A percentile compares a stretch with the other conserved stretches of the same genome.
phyloP scores from a whole-genome alignment of 2,797 vertebrate genomes.

The Synaphobranchus kaupii region DNA sequence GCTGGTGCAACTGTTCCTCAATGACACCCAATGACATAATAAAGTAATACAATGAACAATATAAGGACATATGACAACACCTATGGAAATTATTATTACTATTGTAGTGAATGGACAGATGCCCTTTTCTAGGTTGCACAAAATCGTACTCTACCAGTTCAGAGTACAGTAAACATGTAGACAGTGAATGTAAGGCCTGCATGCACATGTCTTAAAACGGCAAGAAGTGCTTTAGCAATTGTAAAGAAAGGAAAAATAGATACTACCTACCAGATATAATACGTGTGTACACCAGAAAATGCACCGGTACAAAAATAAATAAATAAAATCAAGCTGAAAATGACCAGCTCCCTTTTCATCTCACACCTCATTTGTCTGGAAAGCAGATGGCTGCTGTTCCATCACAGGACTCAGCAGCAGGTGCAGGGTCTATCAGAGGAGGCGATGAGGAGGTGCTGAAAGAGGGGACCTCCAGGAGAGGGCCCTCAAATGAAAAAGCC shows the following conservation, averaged over 20 bases:
- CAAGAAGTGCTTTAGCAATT: not conserved
- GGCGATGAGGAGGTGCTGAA: constrained; percentile 8
- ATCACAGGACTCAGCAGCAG: not conserved
- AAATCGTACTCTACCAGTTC: not conserved
- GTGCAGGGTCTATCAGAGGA: not conserved
- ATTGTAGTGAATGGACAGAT: not conserved
- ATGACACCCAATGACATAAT: not conserved
- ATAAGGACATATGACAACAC: not conserved
- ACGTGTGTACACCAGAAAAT: not conserved
- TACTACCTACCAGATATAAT: not conserved
- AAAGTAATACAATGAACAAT: not conserved
- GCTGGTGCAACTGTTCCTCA: not conserved
- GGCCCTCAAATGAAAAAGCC: not conserved
- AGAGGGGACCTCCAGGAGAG: constrained; percentile 19
- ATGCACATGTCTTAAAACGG: not conserved
- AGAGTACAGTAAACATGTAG: not conserved
- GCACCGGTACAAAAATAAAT: not conserved
- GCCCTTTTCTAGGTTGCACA: not conserved
- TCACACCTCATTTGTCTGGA: constrained; percentile 5
- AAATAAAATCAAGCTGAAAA: constrained; percentile 3
- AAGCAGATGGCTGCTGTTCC: not conserved
- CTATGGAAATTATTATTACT: not conserved
- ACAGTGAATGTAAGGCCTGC: not conserved
- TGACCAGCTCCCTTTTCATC: not conserved
- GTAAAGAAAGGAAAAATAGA: not conserved